Conservation (phyloP, 1,140 invertebrate genomes). For the Charaxes varanes region DNA sequence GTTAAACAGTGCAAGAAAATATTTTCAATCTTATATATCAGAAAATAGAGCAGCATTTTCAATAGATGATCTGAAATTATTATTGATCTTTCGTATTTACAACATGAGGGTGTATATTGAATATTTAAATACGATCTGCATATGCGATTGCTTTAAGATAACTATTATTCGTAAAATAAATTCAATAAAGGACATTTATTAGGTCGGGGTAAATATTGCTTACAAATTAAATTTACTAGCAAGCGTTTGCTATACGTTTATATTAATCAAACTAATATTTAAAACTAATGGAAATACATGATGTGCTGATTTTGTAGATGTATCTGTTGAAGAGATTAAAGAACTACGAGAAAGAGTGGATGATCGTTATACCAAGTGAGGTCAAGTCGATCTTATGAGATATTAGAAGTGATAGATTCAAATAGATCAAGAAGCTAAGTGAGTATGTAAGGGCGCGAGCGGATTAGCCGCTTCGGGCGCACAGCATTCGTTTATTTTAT, state of each 20-base stretch:
- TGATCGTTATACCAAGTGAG: slow-evolving; percentile 26
- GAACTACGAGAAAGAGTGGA: slow-evolving; percentile 34
- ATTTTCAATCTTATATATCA: slow-evolving; percentile 50
- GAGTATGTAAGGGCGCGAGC: slow-evolving; percentile 37
- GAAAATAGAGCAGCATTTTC: slow-evolving; percentile 61
- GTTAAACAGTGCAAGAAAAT: slow-evolving; percentile 56
- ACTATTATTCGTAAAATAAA: slow-evolving; percentile 2
- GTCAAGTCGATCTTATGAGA: slow-evolving; percentile 27
- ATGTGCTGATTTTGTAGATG: slow-evolving; percentile 49
- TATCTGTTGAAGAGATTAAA: slow-evolving; percentile 23
- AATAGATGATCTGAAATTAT: slow-evolving; percentile 58
- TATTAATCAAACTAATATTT: slow-evolving; percentile 7
- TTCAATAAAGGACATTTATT: slow-evolving; percentile 3
- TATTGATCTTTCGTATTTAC: slow-evolving; percentile 55
- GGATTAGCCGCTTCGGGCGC: slow-evolving; percentile 41
- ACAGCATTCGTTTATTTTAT: slow-evolving; percentile 61
- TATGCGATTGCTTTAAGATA: slow-evolving; percentile 18
- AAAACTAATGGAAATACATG: slow-evolving; percentile 48
- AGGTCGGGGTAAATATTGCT: slow-evolving; percentile 12
- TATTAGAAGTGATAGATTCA: slow-evolving; percentile 25
- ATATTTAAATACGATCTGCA: slow-evolving; percentile 39
- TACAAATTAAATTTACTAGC: slow-evolving; percentile 16
- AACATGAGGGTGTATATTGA: slow-evolving; percentile 52
- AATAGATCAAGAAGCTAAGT: slow-evolving; percentile 36
- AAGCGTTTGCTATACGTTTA: slow-evolving; percentile 17